Evolutionary conservation across 2,888 invertebrate genomes (phyloP).

Genomic region (Lithosia quadra): DNA sequence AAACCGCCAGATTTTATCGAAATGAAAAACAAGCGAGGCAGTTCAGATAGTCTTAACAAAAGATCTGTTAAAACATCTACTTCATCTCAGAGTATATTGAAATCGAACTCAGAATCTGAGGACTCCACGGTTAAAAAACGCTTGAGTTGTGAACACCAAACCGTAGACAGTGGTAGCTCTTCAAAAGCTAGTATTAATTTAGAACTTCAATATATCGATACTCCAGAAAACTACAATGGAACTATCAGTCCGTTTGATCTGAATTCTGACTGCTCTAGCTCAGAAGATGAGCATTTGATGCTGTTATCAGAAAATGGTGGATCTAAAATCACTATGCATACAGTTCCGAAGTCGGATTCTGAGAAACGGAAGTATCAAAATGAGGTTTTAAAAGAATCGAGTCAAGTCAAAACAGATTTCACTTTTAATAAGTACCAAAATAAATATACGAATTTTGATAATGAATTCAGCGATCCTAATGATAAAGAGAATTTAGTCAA

Average conservation of each 20-base stretch:
- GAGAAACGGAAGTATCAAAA: conserved; percentile 69
- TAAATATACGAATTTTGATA: conserved; percentile 81
- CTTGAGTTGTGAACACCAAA: conserved; percentile 81
- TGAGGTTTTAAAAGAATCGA: conserved; percentile 78
- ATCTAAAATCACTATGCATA: conserved; percentile 82
- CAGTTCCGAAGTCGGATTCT: conserved; percentile 60
- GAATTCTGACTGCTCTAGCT: conserved; percentile 80
- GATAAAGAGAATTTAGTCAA: conserved; percentile 79
- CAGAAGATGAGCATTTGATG: conserved; percentile 83
- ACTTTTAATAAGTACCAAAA: conserved; percentile 76
- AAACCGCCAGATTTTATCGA: conserved; percentile 65
- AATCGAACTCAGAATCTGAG: conserved; percentile 78
- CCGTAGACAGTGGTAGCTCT: conserved; percentile 72
- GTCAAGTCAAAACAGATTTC: conserved; percentile 72
- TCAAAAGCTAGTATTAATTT: conserved; percentile 78
- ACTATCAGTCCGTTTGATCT: conserved; percentile 70
- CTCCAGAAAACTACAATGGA: conserved; percentile 66
- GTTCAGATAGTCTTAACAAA: conserved; percentile 75
- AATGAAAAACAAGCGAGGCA: conserved; percentile 65
- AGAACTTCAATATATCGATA: conserved; percentile 77
- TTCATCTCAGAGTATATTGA: conserved; percentile 76
- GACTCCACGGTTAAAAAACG: conserved; percentile 81
- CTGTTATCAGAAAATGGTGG: conserved; percentile 81
- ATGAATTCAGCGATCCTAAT: conserved; percentile 81
- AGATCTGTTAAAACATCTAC: conserved; percentile 67